phyloP scores from a whole-genome alignment of 2,888 invertebrate genomes.

The Resseliella maxima region DNA sequence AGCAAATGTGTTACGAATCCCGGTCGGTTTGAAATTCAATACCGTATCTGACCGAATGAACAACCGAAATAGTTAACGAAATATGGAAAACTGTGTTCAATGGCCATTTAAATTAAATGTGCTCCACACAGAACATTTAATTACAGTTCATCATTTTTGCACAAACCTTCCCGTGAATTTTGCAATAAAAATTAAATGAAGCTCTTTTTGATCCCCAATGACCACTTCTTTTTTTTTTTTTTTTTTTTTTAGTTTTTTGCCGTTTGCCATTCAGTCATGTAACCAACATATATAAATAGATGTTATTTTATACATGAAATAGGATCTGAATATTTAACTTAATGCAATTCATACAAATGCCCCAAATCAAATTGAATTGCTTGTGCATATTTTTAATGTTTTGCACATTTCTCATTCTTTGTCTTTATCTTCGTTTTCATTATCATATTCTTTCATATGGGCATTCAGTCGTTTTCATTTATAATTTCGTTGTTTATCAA shows the following conservation, averaged over 20 bases:
- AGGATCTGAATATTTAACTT: neutral
- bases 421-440: neutral
- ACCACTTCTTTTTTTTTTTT: neutral
- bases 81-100: neutral
- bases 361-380: neutral
- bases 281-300: too few species aligned
- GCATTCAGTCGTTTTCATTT: neutral
- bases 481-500: constrained; percentile 22
- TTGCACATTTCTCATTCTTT: neutral
- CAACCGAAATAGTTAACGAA: neutral
- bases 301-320: neutral
- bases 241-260: neutral
- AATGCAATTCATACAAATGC: neutral
- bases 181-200: neutral
- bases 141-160: neutral
- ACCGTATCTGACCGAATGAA: neutral
- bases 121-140: neutral
- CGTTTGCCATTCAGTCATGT: too few species aligned
- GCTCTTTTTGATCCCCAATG: too few species aligned
- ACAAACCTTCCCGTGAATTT: neutral
- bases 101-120: neutral
- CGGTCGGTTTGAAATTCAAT: neutral
- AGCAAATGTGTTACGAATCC: neutral
- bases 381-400: neutral
- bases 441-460: too few species aligned